Conservation (phyloP, 2,888 invertebrate species). For the Tuta absoluta region DNA sequence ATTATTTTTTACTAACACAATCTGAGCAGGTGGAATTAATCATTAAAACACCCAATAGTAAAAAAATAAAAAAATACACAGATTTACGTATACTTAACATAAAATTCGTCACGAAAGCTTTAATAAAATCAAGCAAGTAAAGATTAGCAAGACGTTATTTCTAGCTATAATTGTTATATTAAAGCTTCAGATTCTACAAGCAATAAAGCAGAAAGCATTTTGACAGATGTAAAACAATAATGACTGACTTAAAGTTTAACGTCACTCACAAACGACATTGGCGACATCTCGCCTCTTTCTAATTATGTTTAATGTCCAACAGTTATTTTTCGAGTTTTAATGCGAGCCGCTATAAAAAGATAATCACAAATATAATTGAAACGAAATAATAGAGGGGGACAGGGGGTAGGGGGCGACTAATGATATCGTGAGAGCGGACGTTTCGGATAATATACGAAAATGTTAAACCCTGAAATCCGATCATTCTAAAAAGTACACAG, state of each 20-base stretch:
- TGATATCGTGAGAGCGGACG: slow-evolving; percentile 47
- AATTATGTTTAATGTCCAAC: slow-evolving; percentile 77
- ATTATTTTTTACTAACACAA: too few relatives aligned
- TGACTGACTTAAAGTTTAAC: slow-evolving; percentile 31
- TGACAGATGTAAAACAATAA: slow-evolving; percentile 33
- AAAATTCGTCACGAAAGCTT: too few relatives aligned
- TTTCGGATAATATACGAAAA: slow-evolving; percentile 19
- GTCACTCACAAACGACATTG: slow-evolving; percentile 51
- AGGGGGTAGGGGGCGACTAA: slow-evolving; percentile 67
- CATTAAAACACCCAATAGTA: too few relatives aligned
- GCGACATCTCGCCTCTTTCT: slow-evolving; percentile 77
- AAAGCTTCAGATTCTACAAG: not conserved
- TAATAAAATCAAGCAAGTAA: too few relatives aligned
- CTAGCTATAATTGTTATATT: not conserved
- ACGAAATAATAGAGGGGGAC: slow-evolving; percentile 78
- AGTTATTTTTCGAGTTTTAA: slow-evolving; percentile 79
- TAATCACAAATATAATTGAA: slow-evolving; percentile 82
- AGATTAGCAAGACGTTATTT: not conserved
- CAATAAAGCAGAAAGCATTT: slow-evolving; percentile 31
- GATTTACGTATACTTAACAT: too few relatives aligned
- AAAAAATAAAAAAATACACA: too few relatives aligned
- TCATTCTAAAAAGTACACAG: not conserved
- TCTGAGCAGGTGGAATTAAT: too few relatives aligned
- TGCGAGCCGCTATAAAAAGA: slow-evolving; percentile 79
- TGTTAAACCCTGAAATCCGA: not conserved